A percentile compares a stretch with the other conserved stretches of the same genome.
These are phyloP conservation scores for Protobothrops flavoviridis DNA, from an alignment of 2,113 vertebrate species.

Conservation along the genomic window DNA sequence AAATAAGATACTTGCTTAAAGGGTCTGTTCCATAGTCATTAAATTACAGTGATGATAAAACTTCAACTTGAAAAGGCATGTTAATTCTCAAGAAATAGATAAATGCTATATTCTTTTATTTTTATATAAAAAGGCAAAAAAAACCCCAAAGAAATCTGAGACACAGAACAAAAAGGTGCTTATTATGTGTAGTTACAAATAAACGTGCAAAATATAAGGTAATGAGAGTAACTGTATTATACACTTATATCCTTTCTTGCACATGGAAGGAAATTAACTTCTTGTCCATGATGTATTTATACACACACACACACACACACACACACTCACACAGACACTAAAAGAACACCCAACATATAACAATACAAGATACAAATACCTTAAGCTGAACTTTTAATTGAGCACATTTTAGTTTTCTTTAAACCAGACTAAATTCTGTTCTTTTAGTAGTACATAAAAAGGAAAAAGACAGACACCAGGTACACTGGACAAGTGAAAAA, in stretches of 20 bases:
- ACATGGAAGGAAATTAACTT: constrained; percentile 42
- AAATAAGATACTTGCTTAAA: constrained; percentile 66
- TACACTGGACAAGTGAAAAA: constrained; percentile 75
- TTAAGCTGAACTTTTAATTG: constrained; percentile 45
- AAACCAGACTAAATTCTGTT: constrained; percentile 64
- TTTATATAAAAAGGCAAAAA: constrained; percentile 45
- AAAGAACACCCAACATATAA: constrained; percentile 66
- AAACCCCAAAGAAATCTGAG: constrained; percentile 52
- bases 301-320: constrained; percentile 32
- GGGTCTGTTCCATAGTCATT: constrained; percentile 49
- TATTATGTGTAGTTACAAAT: constrained; percentile 57
- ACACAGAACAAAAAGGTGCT: constrained; percentile 60
- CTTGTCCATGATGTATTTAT: constrained; percentile 57
- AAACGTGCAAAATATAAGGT: constrained; percentile 69
- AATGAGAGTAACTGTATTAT: constrained; percentile 42
- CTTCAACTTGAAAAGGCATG: constrained; percentile 42
- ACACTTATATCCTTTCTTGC: constrained; percentile 48
- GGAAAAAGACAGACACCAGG: constrained; percentile 64
- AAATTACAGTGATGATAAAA: constrained; percentile 43
- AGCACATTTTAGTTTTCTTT: constrained; percentile 65
- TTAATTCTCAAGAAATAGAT: constrained; percentile 32
- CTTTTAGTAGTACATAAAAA: constrained; percentile 52
- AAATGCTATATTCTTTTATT: constrained; percentile 1
- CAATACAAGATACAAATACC: constrained; percentile 62
- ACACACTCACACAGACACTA: constrained; percentile 16